Evolutionary conservation across 2,113 vertebrate genomes (phyloP).

Genomic region (Calidris pygmaea): DNA sequence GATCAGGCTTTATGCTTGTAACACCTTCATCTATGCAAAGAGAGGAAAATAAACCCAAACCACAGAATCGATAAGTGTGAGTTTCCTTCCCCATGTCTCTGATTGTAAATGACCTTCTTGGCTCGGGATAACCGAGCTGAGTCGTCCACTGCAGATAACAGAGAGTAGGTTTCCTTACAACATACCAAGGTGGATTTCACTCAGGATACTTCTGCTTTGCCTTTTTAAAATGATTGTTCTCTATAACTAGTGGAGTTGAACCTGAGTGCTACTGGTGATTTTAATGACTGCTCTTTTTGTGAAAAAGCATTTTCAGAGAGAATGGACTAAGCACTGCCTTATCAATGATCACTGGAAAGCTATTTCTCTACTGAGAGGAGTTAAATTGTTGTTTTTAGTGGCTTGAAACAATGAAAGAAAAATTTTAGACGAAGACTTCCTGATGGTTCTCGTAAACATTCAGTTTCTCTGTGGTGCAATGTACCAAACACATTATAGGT

Average conservation of each 20-base stretch:
- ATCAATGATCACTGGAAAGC: not conserved
- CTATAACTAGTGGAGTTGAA: not conserved
- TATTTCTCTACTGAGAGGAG: not conserved
- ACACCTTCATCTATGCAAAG: not conserved
- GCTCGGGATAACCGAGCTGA: not conserved
- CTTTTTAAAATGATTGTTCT: not conserved
- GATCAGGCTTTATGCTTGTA: not conserved
- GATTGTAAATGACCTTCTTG: not conserved
- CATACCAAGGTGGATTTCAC: not conserved
- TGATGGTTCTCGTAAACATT: not conserved
- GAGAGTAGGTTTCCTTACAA: not conserved
- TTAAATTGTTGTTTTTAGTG: not conserved
- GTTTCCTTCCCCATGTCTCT: not conserved
- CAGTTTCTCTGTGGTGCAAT: not conserved
- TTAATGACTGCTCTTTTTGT: not conserved
- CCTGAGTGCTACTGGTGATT: not conserved
- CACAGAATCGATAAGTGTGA: rapidly evolving
- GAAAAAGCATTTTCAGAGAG: not conserved
- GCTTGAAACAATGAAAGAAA: not conserved
- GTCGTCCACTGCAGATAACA: not conserved
- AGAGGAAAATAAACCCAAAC: not conserved
- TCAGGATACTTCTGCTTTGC: not conserved
- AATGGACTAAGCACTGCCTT: not conserved
- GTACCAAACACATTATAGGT: not conserved
- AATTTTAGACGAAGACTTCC: not conserved